A percentile compares a stretch with the other conserved stretches of the same genome.
Evolutionary conservation across 2,797 vertebrate species (phyloP).

Genomic region (Clarias fuscus): DNA sequence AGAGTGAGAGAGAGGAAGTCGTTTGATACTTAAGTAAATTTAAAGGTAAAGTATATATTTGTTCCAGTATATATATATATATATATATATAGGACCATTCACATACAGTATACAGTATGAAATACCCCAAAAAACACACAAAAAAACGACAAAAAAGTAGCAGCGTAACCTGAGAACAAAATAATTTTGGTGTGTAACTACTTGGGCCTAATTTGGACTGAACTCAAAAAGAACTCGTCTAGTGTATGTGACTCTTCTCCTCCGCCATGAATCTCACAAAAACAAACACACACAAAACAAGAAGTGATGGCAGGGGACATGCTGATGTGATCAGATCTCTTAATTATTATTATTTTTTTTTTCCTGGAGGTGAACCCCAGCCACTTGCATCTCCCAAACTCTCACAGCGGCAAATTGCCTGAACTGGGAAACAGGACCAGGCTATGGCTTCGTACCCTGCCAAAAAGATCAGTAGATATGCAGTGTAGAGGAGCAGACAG

Average conservation of each 20-base stretch:
- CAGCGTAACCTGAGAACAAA: neutral
- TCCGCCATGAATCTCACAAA: neutral
- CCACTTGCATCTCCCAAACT: conserved; percentile 59
- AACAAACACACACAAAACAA: no score
- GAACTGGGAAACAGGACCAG: conserved; percentile 61
- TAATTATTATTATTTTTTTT: conserved; percentile 25
- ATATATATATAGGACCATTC: no score
- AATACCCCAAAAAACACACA: neutral
- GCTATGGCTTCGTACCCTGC: conserved; percentile 60
- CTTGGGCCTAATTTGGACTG: neutral
- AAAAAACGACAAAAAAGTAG: neutral
- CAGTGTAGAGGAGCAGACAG: conserved; percentile 43
- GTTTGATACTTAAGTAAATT: no score
- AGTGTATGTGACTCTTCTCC: neutral
- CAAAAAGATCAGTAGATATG: conserved; percentile 58
- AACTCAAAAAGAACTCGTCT: no score
- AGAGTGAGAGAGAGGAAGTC: no score
- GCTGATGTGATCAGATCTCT: conserved; percentile 70
- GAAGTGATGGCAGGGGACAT: conserved; percentile 64
- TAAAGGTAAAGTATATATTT: no score
- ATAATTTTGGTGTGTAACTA: neutral
- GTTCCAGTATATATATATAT: no score
- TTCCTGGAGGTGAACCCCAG: conserved; percentile 59
- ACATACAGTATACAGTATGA: neutral
- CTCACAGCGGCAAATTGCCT: conserved; percentile 62